Conservation (phyloP, 2,888 invertebrate species). For the Nemapogon koenigi region DNA sequence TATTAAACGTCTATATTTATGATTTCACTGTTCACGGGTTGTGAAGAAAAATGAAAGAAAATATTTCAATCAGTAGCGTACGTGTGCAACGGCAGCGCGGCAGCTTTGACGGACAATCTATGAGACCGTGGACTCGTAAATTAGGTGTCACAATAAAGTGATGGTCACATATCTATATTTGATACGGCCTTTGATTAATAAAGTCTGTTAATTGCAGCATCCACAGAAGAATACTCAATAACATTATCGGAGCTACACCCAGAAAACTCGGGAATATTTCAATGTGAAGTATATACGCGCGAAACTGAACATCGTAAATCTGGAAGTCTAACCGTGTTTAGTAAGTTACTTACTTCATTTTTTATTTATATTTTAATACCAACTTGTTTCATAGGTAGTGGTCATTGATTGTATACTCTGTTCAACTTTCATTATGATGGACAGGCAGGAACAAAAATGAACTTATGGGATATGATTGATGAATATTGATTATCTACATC, state of each 20-base stretch:
- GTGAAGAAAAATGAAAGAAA: too few relatives aligned
- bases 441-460: too few relatives aligned
- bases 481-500: too few relatives aligned
- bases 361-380: neutral
- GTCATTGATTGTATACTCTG: too few relatives aligned
- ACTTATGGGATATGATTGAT: too few relatives aligned
- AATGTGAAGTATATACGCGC: slow-evolving; percentile 37
- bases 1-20: too few relatives aligned
- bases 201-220: slow-evolving; percentile 27
- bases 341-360: slow-evolving; percentile 27
- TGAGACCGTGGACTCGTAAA: neutral
- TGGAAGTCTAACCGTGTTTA: slow-evolving; percentile 33
- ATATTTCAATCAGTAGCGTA: too few relatives aligned
- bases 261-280: slow-evolving; percentile 36
- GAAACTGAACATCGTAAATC: slow-evolving; percentile 28
- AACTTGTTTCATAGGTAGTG: neutral
- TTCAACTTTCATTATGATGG: too few relatives aligned
- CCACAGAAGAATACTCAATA: slow-evolving; percentile 33
- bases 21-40: too few relatives aligned
- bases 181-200: too few relatives aligned
- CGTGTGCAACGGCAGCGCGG: too few relatives aligned
- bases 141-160: neutral
- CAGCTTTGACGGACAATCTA: neutral
- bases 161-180: neutral
- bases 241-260: slow-evolving; percentile 28